These are phyloP conservation scores for Tetramorium bicarinatum DNA, from an alignment of 2,888 invertebrate species.

Conservation along the genomic window DNA sequence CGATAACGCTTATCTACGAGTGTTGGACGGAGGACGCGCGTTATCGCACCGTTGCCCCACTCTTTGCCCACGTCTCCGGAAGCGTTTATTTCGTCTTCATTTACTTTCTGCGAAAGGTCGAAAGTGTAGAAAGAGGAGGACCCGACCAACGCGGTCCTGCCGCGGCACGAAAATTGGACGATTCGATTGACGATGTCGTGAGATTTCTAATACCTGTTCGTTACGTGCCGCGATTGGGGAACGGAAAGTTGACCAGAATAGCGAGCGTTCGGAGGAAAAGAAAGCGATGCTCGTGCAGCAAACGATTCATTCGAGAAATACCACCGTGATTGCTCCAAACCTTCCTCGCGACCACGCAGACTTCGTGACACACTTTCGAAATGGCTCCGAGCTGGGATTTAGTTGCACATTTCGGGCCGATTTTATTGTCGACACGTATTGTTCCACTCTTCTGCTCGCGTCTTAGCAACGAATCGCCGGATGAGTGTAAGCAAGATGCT, in stretches of 20 bases:
- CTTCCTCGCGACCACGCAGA: not conserved
- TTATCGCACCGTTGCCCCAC: conserved; percentile 21
- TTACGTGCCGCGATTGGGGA: conserved; percentile 64
- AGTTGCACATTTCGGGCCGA: too few relatives aligned
- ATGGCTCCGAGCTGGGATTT: not conserved
- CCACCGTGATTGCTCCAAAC: not conserved
- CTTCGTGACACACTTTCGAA: conserved; percentile 11
- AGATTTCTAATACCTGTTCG: conserved; percentile 74
- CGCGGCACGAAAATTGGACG: conserved; percentile 71
- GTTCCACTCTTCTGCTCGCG: too few relatives aligned
- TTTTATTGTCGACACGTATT: too few relatives aligned
- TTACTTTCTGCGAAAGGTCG: not conserved
- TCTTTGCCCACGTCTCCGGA: not conserved
- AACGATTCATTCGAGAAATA: conserved; percentile 25
- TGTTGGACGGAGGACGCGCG: conserved; percentile 13
- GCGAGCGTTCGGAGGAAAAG: conserved; percentile 60
- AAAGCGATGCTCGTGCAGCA: conserved; percentile 16
- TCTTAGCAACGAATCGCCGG: too few relatives aligned
- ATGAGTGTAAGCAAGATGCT: too few relatives aligned
- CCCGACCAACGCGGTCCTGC: not conserved
- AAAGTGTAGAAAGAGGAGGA: not conserved
- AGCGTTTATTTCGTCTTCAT: not conserved
- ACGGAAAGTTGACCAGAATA: conserved; percentile 49
- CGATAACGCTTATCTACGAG: conserved; percentile 55
- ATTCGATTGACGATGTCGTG: conserved; percentile 70